Conservation (phyloP, 2,797 vertebrate species). For the Coilia nasus region DNA sequence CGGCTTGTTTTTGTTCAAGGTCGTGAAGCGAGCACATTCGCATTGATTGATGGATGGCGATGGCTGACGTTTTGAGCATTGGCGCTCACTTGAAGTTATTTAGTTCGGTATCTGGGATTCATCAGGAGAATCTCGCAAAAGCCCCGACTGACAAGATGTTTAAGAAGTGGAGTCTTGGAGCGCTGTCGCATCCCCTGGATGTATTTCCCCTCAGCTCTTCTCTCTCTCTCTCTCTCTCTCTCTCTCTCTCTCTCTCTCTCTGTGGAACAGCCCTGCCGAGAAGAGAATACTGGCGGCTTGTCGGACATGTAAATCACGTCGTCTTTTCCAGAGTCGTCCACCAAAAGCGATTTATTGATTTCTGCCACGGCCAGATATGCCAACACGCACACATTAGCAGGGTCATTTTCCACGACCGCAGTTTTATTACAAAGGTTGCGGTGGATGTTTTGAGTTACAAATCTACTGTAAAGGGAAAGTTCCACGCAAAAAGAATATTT, state of each 20-base stretch:
- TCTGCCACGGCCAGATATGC: neutral
- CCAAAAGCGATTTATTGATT: constrained; percentile 26
- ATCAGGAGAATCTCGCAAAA: constrained; percentile 24
- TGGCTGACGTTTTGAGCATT: constrained; percentile 9
- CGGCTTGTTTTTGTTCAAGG: constrained; percentile 2
- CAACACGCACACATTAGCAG: constrained; percentile 24
- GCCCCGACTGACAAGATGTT: constrained; percentile 15
- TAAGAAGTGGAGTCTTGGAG: neutral
- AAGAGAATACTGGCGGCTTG: neutral
- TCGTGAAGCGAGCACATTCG: neutral
- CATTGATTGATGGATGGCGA: neutral
- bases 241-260: neutral
- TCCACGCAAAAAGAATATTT: constrained; percentile 15
- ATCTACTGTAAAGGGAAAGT: constrained; percentile 25
- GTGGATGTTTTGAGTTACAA: constrained; percentile 15
- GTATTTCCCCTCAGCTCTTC: neutral
- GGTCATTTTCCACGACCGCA: constrained; percentile 26
- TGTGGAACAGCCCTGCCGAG: neutral
- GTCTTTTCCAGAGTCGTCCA: constrained; percentile 11
- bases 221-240: neutral
- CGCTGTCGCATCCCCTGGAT: neutral
- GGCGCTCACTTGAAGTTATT: neutral
- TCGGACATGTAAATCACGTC: constrained; percentile 14
- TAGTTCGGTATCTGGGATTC: constrained; percentile 2
- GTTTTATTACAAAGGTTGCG: constrained; percentile 25